Conservation (phyloP, 2,113 vertebrate genomes). For the Cephalophus harveyi region DNA sequence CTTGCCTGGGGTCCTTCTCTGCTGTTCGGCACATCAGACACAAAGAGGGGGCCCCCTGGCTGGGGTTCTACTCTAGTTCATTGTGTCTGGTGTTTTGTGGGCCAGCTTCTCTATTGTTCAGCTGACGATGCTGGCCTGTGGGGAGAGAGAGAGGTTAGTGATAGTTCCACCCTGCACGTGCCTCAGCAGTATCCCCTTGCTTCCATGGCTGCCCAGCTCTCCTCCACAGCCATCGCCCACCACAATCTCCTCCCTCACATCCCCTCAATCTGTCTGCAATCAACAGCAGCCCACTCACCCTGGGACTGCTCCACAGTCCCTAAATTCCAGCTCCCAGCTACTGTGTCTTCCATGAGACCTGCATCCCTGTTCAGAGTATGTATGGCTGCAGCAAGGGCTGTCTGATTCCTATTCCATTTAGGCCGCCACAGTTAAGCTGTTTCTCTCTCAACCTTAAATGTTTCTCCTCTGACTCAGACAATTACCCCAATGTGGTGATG, state of each 20-base stretch:
- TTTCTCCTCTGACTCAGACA: no score
- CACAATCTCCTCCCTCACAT: not conserved
- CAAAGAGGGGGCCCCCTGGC: no score
- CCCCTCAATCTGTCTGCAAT: not conserved
- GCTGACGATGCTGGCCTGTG: no score
- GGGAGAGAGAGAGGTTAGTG: no score
- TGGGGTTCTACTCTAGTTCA: no score
- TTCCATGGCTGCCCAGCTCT: not conserved
- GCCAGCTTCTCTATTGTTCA: no score
- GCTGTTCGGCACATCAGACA: no score
- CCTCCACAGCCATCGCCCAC: not conserved
- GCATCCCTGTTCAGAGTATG: fast-evolving
- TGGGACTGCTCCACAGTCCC: not conserved
- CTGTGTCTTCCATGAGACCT: not conserved
- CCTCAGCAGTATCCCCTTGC: not conserved
- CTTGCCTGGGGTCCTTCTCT: no score
- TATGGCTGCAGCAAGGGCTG: not conserved
- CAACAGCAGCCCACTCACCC: not conserved
- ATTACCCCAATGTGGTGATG: not conserved
- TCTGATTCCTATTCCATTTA: not conserved
- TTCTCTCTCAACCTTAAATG: no score
- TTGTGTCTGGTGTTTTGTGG: no score
- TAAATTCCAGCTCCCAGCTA: not conserved
- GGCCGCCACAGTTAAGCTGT: no score
- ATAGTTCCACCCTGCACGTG: no score